Percentiles rank a stretch among this genome's conserved stretches.
Evolutionary conservation across 2,113 vertebrate genomes (phyloP).

Genomic region (Psittacus erithacus): DNA sequence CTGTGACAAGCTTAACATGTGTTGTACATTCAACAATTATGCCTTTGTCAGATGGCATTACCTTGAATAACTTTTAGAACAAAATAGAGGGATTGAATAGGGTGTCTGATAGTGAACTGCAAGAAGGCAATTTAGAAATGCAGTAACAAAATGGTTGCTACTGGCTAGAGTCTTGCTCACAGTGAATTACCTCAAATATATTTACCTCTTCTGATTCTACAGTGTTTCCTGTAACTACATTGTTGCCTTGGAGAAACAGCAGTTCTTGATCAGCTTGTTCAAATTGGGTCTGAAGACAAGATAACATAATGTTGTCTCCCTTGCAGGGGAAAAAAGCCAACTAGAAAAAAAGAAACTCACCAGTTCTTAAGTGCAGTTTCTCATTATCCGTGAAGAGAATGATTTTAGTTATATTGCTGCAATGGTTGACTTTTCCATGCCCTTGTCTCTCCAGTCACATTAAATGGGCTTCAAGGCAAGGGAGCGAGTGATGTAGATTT

Average conservation of each 20-base stretch:
- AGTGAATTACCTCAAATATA: slow-evolving; percentile 72
- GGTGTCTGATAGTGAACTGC: not conserved
- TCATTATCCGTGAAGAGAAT: not conserved
- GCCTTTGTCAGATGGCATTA: slow-evolving; percentile 40
- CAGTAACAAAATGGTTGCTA: slow-evolving; percentile 43
- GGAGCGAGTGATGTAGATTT: not conserved
- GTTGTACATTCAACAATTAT: slow-evolving; percentile 5
- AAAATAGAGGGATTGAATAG: slow-evolving; percentile 11
- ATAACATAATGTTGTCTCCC: slow-evolving; percentile 23
- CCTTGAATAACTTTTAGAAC: slow-evolving; percentile 39
- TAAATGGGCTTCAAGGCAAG: slow-evolving; percentile 10
- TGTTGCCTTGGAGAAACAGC: slow-evolving; percentile 60
- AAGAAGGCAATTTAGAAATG: slow-evolving; percentile 69
- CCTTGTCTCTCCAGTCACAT: not conserved
- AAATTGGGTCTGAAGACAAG: slow-evolving; percentile 51
- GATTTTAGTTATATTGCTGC: not conserved
- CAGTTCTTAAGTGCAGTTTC: not conserved
- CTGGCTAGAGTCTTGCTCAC: slow-evolving; percentile 40
- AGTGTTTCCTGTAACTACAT: slow-evolving; percentile 71
- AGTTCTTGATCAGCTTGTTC: slow-evolving; percentile 67
- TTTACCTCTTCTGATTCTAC: slow-evolving; percentile 63
- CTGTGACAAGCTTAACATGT: not conserved
- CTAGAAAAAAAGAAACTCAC: not conserved
- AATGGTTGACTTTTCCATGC: not conserved
- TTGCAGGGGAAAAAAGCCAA: not conserved